Percentiles rank a stretch among this genome's conserved stretches.
These are phyloP conservation scores for Brachionus paranguensis DNA, from an alignment of 1,140 invertebrate genomes.

Conservation along the genomic window DNA sequence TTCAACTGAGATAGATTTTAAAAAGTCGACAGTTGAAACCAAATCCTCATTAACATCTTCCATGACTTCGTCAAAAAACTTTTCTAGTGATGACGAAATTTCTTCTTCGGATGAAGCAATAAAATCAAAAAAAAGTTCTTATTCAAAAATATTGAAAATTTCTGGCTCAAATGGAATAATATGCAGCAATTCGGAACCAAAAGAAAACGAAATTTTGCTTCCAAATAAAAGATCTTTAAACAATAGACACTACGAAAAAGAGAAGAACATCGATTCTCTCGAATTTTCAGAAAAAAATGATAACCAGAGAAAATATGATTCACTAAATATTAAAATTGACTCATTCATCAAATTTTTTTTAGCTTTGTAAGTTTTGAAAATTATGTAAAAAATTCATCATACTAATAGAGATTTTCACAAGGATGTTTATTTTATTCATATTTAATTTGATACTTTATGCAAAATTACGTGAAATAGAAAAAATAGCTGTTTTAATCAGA, in stretches of 20 bases:
- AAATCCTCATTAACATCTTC: background rate
- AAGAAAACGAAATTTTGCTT: background rate
- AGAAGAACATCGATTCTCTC: background rate
- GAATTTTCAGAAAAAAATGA: background rate
- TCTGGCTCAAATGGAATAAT: background rate
- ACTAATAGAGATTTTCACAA: background rate
- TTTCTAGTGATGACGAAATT: background rate
- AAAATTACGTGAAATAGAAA: conserved; percentile 34
- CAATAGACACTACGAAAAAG: background rate
- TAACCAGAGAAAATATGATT: background rate
- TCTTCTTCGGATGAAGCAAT: background rate
- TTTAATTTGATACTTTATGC: conserved; percentile 27
- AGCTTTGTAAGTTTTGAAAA: conserved; percentile 19
- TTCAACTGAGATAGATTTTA: background rate
- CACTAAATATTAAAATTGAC: background rate
- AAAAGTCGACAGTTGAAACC: background rate
- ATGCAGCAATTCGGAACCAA: background rate
- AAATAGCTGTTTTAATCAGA: conserved; percentile 17
- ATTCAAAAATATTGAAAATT: background rate
- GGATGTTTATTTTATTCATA: conserved; percentile 2
- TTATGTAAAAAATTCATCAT: too few species aligned
- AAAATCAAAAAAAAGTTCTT: background rate
- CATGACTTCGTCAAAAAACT: background rate
- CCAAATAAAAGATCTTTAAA: background rate
- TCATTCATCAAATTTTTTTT: conserved; percentile 26